These are phyloP conservation scores for Pyrrhosoma nymphula DNA, from an alignment of 2,888 invertebrate genomes.

Conservation along the genomic window DNA sequence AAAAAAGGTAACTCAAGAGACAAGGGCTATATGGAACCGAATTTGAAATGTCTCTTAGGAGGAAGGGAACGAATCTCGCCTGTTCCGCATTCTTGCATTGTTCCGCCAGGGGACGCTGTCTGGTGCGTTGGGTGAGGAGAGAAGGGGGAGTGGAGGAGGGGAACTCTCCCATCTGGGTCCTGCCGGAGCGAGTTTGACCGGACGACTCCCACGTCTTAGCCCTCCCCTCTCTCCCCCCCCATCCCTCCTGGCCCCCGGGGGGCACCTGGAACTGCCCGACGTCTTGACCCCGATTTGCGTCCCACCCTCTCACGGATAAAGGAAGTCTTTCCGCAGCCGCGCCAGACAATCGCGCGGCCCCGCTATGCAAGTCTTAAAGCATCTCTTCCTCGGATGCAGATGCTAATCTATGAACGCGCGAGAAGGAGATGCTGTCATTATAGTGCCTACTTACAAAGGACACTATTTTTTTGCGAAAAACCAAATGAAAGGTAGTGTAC, in stretches of 20 bases:
- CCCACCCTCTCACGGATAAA: background rate
- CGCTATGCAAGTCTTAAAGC: background rate
- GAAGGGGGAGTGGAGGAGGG: background rate
- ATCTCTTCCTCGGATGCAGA: too few relatives aligned
- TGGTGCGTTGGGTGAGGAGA: background rate
- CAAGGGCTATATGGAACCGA: too few relatives aligned
- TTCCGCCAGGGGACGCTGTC: background rate
- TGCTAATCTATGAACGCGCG: too few relatives aligned
- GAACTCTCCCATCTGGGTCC: background rate
- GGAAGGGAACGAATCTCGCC: background rate
- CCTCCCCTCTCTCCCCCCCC: too few relatives aligned
- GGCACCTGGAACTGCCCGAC: background rate
- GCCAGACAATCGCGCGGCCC: background rate
- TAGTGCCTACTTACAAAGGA: too few relatives aligned
- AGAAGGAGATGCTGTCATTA: too few relatives aligned
- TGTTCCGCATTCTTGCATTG: background rate
- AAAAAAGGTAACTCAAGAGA: too few relatives aligned
- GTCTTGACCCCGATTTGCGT: background rate
- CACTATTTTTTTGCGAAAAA: too few relatives aligned
- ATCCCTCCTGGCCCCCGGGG: background rate
- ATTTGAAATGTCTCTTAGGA: background rate
- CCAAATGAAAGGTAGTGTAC: too few relatives aligned
- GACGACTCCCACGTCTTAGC: background rate
- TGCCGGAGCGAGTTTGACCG: background rate
- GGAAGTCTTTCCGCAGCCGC: background rate